A percentile compares a stretch with the other conserved stretches of the same genome.
These are phyloP conservation scores for Parauchenoglanis ngamensis DNA, from an alignment of 2,797 vertebrate species.

Conservation along the genomic window DNA sequence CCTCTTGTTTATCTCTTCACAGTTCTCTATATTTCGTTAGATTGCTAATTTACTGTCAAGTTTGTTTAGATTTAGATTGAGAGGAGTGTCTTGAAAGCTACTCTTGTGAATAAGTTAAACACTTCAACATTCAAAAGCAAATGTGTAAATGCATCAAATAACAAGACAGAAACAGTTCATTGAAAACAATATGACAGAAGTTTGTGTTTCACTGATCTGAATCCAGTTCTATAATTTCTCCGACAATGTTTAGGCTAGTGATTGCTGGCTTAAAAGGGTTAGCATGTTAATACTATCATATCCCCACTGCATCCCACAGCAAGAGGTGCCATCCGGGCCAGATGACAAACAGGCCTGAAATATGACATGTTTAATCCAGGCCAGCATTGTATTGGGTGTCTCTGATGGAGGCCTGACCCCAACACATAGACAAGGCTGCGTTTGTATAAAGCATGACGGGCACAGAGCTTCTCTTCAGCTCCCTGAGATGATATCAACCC, in stretches of 20 bases:
- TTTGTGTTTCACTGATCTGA: not conserved
- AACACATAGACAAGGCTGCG: constrained; percentile 15
- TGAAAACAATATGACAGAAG: not conserved
- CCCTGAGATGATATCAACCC: constrained; percentile 35
- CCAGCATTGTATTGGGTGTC: constrained; percentile 46
- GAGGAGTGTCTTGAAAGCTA: not conserved
- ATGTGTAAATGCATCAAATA: not conserved
- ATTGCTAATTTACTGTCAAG: not conserved
- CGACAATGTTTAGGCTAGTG: not conserved
- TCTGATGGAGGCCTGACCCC: constrained; percentile 30
- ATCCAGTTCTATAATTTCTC: not conserved
- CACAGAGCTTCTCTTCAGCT: constrained; percentile 49
- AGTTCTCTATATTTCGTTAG: not conserved
- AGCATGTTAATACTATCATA: constrained; percentile 31
- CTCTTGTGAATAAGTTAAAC: not conserved
- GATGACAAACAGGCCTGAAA: constrained; percentile 57
- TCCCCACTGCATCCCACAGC: constrained; percentile 20
- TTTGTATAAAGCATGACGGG: constrained; percentile 31
- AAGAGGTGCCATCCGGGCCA: constrained; percentile 18
- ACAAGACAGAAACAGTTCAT: not conserved
- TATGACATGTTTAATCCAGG: constrained; percentile 56
- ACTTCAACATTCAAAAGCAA: not conserved
- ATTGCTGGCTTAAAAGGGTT: not conserved
- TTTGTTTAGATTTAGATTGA: not conserved
- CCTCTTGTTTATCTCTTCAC: not conserved